phyloP scores from a whole-genome alignment of 2,797 vertebrate genomes.

The Natrix natrix region DNA sequence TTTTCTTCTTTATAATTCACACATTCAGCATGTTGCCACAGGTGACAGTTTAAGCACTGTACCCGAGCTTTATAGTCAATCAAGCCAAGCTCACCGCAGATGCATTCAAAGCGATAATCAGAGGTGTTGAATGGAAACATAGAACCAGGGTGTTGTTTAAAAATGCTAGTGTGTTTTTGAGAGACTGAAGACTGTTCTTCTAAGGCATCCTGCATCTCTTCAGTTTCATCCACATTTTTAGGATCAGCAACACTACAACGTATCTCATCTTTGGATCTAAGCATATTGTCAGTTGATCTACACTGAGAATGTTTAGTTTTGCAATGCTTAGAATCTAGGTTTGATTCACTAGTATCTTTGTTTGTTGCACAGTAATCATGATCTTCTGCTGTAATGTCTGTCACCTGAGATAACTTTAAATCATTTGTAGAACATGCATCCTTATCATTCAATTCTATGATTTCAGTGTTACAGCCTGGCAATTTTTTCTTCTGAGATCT shows the following conservation, averaged over 20 bases:
- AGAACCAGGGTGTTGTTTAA: constrained; percentile 43
- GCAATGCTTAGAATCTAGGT: constrained; percentile 29
- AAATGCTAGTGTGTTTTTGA: constrained; percentile 43
- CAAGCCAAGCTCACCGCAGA: constrained; percentile 90
- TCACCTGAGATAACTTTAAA: constrained; percentile 47
- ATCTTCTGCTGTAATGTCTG: constrained; percentile 67
- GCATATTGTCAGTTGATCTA: constrained; percentile 26
- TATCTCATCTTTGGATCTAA: constrained; percentile 43
- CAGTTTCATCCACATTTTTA: constrained; percentile 42
- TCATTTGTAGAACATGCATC: constrained; percentile 66
- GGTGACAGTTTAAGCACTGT: constrained; percentile 92
- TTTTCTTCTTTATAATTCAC: constrained; percentile 95
- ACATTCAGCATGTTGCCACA: constrained; percentile 96
- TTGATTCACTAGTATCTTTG: constrained; percentile 47
- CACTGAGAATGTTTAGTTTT: constrained; percentile 45
- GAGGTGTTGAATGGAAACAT: constrained; percentile 80
- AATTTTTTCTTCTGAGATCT: constrained; percentile 73
- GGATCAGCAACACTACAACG: constrained; percentile 36
- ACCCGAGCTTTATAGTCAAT: constrained; percentile 90
- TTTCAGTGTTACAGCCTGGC: constrained; percentile 69
- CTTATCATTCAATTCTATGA: constrained; percentile 57
- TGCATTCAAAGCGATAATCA: constrained; percentile 93
- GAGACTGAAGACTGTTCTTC: constrained; percentile 34
- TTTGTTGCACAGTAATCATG: constrained; percentile 70
- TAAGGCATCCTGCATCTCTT: constrained; percentile 27